phyloP scores from a whole-genome alignment of 2,888 invertebrate genomes.

The Ophioninae sp. region DNA sequence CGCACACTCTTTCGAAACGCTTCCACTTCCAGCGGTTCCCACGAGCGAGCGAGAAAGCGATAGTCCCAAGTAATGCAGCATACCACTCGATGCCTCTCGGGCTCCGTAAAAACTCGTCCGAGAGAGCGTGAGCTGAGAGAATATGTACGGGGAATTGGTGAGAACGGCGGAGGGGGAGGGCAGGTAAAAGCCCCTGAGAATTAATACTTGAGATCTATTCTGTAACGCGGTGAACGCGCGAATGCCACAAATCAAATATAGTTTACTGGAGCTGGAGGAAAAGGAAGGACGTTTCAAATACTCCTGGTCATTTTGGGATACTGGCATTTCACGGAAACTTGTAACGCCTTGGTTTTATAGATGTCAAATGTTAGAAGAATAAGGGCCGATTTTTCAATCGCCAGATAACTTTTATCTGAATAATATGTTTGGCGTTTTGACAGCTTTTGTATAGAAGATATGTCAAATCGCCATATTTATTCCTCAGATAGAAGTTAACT shows the following conservation, averaged over 20 bases:
- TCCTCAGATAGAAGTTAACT: too few species aligned
- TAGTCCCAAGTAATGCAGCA: conserved; percentile 50
- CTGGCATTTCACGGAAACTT: too few species aligned
- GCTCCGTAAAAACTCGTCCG: conserved; percentile 48
- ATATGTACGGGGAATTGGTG: conserved; percentile 1
- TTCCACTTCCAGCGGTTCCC: conserved; percentile 36
- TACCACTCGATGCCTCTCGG: conserved; percentile 49
- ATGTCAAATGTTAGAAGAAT: too few species aligned
- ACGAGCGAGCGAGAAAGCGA: conserved; percentile 30
- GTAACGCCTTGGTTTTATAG: too few species aligned
- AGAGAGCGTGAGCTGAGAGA: conserved; percentile 21
- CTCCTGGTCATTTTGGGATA: too few species aligned
- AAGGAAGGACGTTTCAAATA: too few species aligned
- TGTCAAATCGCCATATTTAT: too few species aligned
- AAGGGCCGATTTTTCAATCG: too few species aligned
- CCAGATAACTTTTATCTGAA: too few species aligned
- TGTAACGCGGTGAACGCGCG: conserved; percentile 30
- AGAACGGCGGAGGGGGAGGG: neutral
- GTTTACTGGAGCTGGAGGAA: too few species aligned
- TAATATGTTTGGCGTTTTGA: too few species aligned
- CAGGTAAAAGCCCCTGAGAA: conserved; percentile 11
- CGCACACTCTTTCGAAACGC: conserved; percentile 34
- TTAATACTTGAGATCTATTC: conserved; percentile 49
- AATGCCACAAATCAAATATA: conserved; percentile 6
- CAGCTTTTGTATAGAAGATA: too few species aligned